Base-by-base conservation (phyloP, 1,140 invertebrate genomes). In the Danaus melanippus region DNA sequence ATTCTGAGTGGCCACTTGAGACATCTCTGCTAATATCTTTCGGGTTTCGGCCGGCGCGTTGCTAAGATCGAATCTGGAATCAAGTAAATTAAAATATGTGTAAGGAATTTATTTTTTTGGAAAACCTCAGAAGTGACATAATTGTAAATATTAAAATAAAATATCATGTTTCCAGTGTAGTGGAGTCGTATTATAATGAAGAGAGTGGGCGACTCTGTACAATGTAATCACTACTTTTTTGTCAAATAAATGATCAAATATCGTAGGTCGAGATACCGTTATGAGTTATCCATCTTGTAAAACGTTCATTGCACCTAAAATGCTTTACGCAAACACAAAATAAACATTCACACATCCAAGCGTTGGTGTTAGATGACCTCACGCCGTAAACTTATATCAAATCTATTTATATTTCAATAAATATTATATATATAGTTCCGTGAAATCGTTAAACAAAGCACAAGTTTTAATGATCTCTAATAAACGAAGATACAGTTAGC, bases 1-100 rank as follows among this genome's bases (percentile, higher is more conserved):
- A 67, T 90, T 90, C 2, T 75, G 71, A 2, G 87, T 68, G 44
- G 91, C 90, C 21, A 91, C 75, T 1, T 88, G 75, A 21, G 84
- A 87, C 56, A 88, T 88, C 59, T 89, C 80, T 3, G 85, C 78
- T 11, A 91, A 58, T 42, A 89, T 84, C n/a, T 80, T 68, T 12
- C 79, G 79, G 1, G 83, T 81, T 11, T 79, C 77, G 15, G 71
- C 63, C 53, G 85, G 84, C 7, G 88, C 84, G 2, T 85, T 82
- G 47, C 82, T 77, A 10, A 90, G 71, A 67, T 90, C 88, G 60
- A 90, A 91, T 9, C 88, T 86, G 64, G 77, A 66, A 32, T 32
- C 21, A 32, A 32, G 6, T 32, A 32, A 0, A 32, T 32, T 7
- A 32, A 32, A 32, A 32, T 7, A 4, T 32, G 0, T 3, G 7